Evolutionary conservation across 2,888 invertebrate species (phyloP), one percentile per base, ranked within the genome.

Genomic region (Rotaria socialis): DNA sequence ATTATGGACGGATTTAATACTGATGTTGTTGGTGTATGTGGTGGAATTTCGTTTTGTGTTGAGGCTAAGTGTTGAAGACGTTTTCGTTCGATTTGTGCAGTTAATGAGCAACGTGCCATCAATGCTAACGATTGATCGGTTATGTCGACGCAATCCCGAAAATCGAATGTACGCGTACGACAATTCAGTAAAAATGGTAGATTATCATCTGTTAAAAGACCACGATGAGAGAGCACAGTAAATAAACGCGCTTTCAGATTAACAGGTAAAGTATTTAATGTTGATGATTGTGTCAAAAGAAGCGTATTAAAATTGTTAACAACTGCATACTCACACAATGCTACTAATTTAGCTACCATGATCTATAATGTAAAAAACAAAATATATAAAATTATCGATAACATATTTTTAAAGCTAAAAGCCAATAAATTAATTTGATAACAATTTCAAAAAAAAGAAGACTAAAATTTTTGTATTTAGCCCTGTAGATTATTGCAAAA

Each of bases 171-270:
- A 14, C 80, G 80, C 14, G 80, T 80, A 11, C 80, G 80, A n/a
- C 80, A 80, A 47, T 80, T 80, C 24, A 80, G 80, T 80, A 80
- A 80, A n/a, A 24, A 0, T n/a, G 43, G 24, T 24, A 80, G 11
- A 80, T 80, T 80, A 47, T 43, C 43, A 47, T 80, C 80, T 47
- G 6, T 80, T 22, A 80, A 6, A 4, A 80, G 24, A 47, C 80
- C 80, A 80, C 80, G 80, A n/a, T 24, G 80, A 24, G 80, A 80
- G n/a, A 80, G 47, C 19, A 80, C 10, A 47, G 24, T 11, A 80
- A 80, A 80, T 80, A 80, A 47, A 47, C 80, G 80, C 14, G 80
- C 47, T 47, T 80, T 80, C 2, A 80, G 47, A 80, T 80, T 80
- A 14, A 80, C 80, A 8, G 80, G 80, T 47, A 80, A 47, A 47